These are phyloP conservation scores for Heloderma charlesbogerti DNA, from an alignment of 2,113 vertebrate genomes.

Conservation along the genomic window DNA sequence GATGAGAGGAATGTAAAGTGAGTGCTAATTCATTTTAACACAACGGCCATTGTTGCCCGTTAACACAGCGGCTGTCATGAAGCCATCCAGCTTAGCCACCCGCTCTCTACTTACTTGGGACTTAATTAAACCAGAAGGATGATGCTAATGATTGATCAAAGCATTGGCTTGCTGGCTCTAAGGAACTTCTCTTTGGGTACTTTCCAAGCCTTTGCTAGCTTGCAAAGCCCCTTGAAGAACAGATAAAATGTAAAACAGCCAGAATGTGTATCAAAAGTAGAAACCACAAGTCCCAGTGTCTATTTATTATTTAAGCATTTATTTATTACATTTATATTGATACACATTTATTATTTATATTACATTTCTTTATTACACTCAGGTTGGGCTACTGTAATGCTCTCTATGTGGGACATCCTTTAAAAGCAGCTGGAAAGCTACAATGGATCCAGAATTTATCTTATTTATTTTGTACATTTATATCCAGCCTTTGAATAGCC, in stretches of 20 bases:
- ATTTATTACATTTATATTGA: neutral
- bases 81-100: constrained; percentile 25
- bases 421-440: neutral
- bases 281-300: neutral
- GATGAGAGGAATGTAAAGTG: constrained; percentile 66
- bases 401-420: neutral
- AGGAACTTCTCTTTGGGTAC: neutral
- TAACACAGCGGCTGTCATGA: constrained; percentile 21
- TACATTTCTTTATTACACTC: too few species aligned
- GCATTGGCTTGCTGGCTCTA: neutral
- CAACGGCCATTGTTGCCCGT: constrained; percentile 23
- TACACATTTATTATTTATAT: neutral
- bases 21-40: constrained; percentile 62
- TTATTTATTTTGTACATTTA: neutral
- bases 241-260: too few species aligned
- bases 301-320: neutral
- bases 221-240: neutral
- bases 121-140: constrained; percentile 61
- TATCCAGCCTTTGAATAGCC: neutral
- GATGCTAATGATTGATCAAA: constrained; percentile 65
- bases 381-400: neutral
- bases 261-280: neutral
- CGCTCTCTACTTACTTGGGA: constrained; percentile 26
- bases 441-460: neutral
- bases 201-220: neutral